A percentile compares a stretch with the other conserved stretches of the same genome.
phyloP scores from a whole-genome alignment of 2,113 vertebrate species.

The Actinemys pallida region DNA sequence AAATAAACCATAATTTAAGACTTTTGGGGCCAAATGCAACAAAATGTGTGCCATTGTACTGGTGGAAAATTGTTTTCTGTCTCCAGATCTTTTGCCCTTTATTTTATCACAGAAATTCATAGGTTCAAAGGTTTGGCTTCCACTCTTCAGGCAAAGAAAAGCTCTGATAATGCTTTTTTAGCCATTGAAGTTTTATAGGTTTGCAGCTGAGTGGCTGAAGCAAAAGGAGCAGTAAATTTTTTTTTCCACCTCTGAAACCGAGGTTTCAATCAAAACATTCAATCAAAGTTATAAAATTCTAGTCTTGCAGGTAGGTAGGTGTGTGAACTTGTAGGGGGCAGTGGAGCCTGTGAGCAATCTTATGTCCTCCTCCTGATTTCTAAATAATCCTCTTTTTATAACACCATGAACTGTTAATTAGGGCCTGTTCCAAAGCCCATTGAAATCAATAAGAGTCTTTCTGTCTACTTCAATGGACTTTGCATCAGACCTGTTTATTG shows the following conservation, averaged over 20 bases:
- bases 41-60: conserved; percentile 28
- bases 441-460: background rate
- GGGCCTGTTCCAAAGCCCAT: fast-evolving
- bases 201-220: conserved; percentile 23
- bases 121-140: conserved; percentile 47
- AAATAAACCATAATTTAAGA: conserved; percentile 54
- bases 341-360: background rate
- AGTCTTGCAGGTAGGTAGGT: conserved; percentile 2
- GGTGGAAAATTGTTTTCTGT: conserved; percentile 35
- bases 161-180: conserved; percentile 42
- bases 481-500: background rate
- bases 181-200: conserved; percentile 55
- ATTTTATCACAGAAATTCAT: conserved; percentile 35
- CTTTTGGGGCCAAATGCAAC: background rate
- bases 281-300: conserved; percentile 6
- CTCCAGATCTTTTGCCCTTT: conserved; percentile 19
- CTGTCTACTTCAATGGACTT: background rate
- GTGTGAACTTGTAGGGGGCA: background rate
- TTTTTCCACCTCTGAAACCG: background rate
- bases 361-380: background rate
- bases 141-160: conserved; percentile 17
- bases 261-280: conserved; percentile 39
- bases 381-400: background rate
- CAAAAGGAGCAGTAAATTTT: background rate
- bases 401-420: background rate